Base-by-base conservation (phyloP, 2,888 invertebrate genomes). In the Drosophila affinis region DNA sequence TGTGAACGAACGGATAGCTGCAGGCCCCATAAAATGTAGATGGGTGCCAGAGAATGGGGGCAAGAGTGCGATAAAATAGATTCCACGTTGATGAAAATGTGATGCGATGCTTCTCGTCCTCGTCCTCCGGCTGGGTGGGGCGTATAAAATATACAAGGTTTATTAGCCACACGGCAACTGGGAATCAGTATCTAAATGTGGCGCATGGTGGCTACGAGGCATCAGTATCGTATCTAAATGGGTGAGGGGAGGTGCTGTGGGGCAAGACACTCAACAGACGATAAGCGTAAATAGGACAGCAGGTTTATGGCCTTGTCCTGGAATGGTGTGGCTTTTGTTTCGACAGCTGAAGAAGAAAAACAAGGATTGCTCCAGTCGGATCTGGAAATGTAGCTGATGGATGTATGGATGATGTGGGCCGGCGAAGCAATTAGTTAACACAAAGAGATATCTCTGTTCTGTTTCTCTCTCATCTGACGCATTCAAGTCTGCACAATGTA, bases 21-120 rank as follows among this genome's bases (percentile, higher is more conserved):
- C 76, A 65, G 53, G 73, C 55, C 69, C 62, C 73, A 76, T 76
- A 77, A 76, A 77, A 75, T 75, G 64, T 65, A 71, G 60, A 62
- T 71, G 71, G 46, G 59, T 47, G 57, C 44, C 32, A 48, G 39
- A 3, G 14, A 34, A 46, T 17, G n/a, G 39, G 47, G 39, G 34
- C 21, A 14, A 44, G 32, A 62, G 52, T 55, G 61, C 61, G 62
- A 62, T 70, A 70, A 70, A 70, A 61, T 24, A 46, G 61, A 69
- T 49, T 45, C 60, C 34, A 12, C 12, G 51, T 51, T 70, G 69
- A 70, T 69, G 61, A 70, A 70, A 69, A 60, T 69, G 69, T 48
- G 44, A 54, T 67, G 48, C 32, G 45, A 49, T 46, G 59, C 67
- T 53, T 46, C 65, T 49, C n/a, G 34, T 56, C 45, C 56, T 34